Base-by-base conservation (phyloP, 30 jellyfish, hydroid and myxozoan genomes). In the Aurelia aurita complex sp. Pacific region DNA sequence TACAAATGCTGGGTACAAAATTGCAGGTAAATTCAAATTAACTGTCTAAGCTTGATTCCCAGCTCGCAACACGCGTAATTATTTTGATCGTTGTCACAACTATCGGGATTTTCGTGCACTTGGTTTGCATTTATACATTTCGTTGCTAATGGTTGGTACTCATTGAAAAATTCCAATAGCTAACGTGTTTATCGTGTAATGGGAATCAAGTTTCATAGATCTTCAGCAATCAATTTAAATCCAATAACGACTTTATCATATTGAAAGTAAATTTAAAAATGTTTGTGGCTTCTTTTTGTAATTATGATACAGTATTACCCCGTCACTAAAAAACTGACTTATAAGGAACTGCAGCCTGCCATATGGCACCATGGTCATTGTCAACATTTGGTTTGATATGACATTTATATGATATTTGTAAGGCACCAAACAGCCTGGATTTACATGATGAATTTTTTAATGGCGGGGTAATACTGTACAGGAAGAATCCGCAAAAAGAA, bases 51-150 rank as follows among this genome's bases (percentile, higher is more conserved):
- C 4, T 1, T 38, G 4, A 38, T 38, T 38, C 2, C 4, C 4
- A 2, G 2, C 4, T 38, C n/a, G n/a, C n/a, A n/a, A n/a, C n/a
- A n/a, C n/a, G n/a, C n/a, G n/a, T n/a, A n/a, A n/a, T n/a, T 38
- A 42, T 73, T 73, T 35, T 73, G 46, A 51, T 7, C 83, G 9
- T 73, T 73, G 23, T 73, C 83, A n/a, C 67, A 73, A 73, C 83
- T 51, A 73, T 55, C 67, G 69, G 69, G 69, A 38, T 73, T 29
- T 4, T 69, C 59, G 42, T 69, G 80, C 62, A 52, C 10, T 69
- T 38, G 51, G 6, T n/a, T n/a, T n/a, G n/a, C n/a, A n/a, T n/a
- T n/a, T 33, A 38, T 46, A 69, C 51, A 2, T 46, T 46, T 18
- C 6, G 51, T 18, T 18, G 80, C 8, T 69, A 69, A 4, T 34